A percentile compares a stretch with the other conserved stretches of the same genome.
These are phyloP conservation scores for Prionace glauca DNA, from an alignment of 2,797 vertebrate species.

Conservation along the genomic window DNA sequence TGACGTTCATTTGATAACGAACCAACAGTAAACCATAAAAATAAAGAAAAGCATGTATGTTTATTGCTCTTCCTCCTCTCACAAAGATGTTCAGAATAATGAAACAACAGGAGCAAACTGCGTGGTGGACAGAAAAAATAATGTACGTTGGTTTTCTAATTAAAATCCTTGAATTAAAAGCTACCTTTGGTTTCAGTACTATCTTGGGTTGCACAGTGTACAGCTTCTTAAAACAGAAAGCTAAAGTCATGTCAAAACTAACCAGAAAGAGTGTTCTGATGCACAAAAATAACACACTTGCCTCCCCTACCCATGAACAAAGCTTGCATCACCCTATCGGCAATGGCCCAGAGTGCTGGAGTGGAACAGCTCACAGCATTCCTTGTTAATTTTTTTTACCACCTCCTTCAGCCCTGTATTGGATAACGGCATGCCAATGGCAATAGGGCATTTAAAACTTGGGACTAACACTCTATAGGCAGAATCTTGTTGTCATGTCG, in stretches of 20 bases:
- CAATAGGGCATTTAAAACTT: background rate
- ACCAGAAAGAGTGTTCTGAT: background rate
- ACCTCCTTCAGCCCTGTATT: background rate
- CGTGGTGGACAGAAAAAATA: background rate
- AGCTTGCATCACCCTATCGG: background rate
- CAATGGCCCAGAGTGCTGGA: background rate
- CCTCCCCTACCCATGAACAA: background rate
- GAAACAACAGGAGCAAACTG: background rate
- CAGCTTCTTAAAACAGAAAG: background rate
- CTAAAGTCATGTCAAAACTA: background rate
- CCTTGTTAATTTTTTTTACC: background rate
- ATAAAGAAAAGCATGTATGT: background rate
- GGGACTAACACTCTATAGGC: background rate
- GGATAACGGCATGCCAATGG: background rate
- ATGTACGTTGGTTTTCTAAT: background rate
- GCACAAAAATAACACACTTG: background rate
- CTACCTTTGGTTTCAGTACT: background rate
- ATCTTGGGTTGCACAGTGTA: background rate
- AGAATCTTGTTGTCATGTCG: no score
- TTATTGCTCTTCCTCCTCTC: background rate
- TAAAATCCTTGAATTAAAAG: background rate
- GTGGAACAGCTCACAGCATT: background rate
- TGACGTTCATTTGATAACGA: background rate
- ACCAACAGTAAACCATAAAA: background rate
- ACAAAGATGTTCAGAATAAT: background rate